Percentiles rank a stretch among this genome's conserved stretches.
Conservation (phyloP, 2,113 vertebrate genomes). For the Ceyx cyanopectus region DNA sequence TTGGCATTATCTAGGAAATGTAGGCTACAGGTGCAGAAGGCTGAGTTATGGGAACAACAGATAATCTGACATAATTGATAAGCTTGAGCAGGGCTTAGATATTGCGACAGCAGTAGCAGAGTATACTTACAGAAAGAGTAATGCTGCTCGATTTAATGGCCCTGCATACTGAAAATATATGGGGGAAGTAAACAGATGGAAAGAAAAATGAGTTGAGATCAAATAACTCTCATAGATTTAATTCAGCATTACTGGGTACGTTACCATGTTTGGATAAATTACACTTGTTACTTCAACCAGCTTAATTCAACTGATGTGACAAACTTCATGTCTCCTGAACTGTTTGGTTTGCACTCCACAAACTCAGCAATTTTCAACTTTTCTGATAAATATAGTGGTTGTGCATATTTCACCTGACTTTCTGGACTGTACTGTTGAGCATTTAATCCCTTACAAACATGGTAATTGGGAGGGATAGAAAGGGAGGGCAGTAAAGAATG, state of each 20-base stretch:
- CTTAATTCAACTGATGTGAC: background rate
- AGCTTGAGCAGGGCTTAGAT: background rate
- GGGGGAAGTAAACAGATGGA: background rate
- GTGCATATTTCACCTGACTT: background rate
- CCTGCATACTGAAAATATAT: background rate
- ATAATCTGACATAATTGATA: constrained; percentile 21
- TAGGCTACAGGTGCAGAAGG: constrained; percentile 1
- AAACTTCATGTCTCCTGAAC: background rate
- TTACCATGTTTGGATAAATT: background rate
- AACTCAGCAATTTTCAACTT: background rate
- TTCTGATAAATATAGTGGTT: background rate
- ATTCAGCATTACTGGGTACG: background rate
- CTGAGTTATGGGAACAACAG: background rate
- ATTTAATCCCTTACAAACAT: background rate
- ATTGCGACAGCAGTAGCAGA: background rate
- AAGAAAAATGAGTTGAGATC: background rate
- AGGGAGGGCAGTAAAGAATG: background rate
- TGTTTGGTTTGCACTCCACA: background rate
- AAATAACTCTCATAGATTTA: background rate
- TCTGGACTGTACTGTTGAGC: background rate
- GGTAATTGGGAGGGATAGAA: background rate
- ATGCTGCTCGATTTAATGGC: background rate
- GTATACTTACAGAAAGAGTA: background rate
- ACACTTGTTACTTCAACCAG: background rate
- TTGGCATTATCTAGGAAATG: background rate